Evolutionary conservation across 2,888 invertebrate genomes (phyloP).

Genomic region (Lottia scabra): DNA sequence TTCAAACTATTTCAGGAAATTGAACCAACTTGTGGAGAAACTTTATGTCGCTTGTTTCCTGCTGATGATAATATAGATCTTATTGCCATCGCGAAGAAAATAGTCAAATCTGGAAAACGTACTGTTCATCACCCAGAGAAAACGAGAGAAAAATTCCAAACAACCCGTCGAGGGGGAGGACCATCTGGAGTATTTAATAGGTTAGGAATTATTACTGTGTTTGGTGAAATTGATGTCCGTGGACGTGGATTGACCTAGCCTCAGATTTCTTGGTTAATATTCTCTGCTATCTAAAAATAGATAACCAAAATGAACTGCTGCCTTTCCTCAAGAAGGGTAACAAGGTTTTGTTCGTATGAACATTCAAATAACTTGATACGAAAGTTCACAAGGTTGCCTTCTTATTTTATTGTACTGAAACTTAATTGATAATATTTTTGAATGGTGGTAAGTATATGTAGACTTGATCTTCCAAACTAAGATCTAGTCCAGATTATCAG

Average conservation of each 20-base stretch:
- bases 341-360: too few species aligned
- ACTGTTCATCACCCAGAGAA: constrained; percentile 22
- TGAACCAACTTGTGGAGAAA: constrained; percentile 94
- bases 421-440: too few species aligned
- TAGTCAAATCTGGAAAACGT: constrained; percentile 45
- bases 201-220: constrained; percentile 32
- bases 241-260: constrained; percentile 16
- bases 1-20: constrained; percentile 76
- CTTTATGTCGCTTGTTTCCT: constrained; percentile 92
- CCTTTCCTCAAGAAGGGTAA: too few species aligned
- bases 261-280: too few species aligned
- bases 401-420: too few species aligned
- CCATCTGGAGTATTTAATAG: constrained; percentile 18
- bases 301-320: too few species aligned
- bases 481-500: too few species aligned
- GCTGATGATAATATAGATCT: constrained; percentile 76
- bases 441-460: too few species aligned
- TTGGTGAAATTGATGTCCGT: constrained; percentile 1
- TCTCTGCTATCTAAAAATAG: too few species aligned
- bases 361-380: too few species aligned
- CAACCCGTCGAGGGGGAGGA: constrained; percentile 19
- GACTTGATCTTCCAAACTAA: too few species aligned
- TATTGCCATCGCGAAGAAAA: constrained; percentile 62
- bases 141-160: constrained; percentile 21
- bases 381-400: too few species aligned